Conservation (phyloP, 2,797 vertebrate species). For the Intellagama lesueurii region DNA sequence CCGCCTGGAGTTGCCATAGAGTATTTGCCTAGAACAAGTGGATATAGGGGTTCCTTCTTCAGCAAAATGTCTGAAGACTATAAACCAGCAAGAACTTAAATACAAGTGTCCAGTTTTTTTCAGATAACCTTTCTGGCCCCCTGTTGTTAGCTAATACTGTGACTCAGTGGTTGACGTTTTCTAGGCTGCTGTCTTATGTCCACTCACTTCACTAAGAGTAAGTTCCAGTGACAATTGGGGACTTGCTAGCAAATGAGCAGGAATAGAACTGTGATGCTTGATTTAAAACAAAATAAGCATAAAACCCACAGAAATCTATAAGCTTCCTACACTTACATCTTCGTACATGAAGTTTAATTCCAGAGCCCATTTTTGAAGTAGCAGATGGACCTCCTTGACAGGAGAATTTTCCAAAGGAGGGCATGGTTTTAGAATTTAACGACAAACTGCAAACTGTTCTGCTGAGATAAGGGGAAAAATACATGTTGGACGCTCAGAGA, state of each 20-base stretch:
- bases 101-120: neutral
- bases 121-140: neutral
- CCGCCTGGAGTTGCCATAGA: neutral
- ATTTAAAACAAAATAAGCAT: neutral
- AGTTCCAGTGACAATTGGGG: neutral
- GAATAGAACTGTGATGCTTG: neutral
- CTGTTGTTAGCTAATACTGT: neutral
- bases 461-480: conserved; percentile 62
- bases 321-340: conserved; percentile 13
- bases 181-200: neutral
- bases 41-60: neutral
- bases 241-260: neutral
- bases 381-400: conserved; percentile 51
- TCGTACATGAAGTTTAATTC: conserved; percentile 24
- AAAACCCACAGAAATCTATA: neutral
- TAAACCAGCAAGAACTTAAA: neutral
- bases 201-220: neutral
- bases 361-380: neutral
- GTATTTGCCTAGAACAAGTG: neutral
- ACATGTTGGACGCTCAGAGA: conserved; percentile 56
- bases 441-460: conserved; percentile 56
- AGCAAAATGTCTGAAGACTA: neutral
- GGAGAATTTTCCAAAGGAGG: conserved; percentile 43
- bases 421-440: conserved; percentile 39
- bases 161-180: neutral